These are phyloP conservation scores for Phrynosoma blainvillii DNA, from an alignment of 2,113 vertebrate species.

Conservation along the genomic window DNA sequence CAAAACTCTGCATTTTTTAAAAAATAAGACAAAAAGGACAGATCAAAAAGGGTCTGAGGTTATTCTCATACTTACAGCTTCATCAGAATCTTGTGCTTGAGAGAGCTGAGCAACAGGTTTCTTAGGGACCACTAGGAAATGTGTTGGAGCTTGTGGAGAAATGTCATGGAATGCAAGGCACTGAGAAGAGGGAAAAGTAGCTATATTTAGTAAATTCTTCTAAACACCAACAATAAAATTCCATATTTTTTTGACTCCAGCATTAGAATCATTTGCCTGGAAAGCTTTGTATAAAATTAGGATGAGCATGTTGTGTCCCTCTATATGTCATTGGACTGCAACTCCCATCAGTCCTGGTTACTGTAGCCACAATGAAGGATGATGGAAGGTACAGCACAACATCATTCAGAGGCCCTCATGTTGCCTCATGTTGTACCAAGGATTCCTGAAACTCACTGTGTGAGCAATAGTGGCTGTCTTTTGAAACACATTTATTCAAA, in stretches of 20 bases:
- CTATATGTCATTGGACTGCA: too few species aligned
- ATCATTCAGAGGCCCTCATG: too few species aligned
- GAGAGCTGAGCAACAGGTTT: constrained; percentile 90
- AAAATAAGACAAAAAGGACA: not conserved
- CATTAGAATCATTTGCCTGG: not conserved
- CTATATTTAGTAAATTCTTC: constrained; percentile 8
- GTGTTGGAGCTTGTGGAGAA: constrained; percentile 92
- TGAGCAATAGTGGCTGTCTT: too few species aligned
- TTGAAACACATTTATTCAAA: too few species aligned
- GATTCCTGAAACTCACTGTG: too few species aligned
- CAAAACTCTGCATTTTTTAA: not conserved
- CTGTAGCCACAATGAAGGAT: too few species aligned
- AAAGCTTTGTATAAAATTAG: too few species aligned
- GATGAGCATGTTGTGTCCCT: too few species aligned
- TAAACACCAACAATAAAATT: not conserved
- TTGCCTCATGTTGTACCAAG: too few species aligned
- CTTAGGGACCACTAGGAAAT: constrained; percentile 94
- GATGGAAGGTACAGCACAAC: too few species aligned
- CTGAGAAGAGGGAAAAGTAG: constrained; percentile 67
- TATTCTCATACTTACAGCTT: constrained; percentile 82
- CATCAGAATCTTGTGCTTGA: constrained; percentile 86
- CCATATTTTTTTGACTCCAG: not conserved
- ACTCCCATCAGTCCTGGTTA: too few species aligned
- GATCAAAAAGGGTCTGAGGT: not conserved
- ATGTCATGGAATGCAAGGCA: constrained; percentile 94